A percentile compares a stretch with the other conserved stretches of the same genome.
Conservation (phyloP, 2,888 invertebrate genomes). For the Eurytoma californica region DNA sequence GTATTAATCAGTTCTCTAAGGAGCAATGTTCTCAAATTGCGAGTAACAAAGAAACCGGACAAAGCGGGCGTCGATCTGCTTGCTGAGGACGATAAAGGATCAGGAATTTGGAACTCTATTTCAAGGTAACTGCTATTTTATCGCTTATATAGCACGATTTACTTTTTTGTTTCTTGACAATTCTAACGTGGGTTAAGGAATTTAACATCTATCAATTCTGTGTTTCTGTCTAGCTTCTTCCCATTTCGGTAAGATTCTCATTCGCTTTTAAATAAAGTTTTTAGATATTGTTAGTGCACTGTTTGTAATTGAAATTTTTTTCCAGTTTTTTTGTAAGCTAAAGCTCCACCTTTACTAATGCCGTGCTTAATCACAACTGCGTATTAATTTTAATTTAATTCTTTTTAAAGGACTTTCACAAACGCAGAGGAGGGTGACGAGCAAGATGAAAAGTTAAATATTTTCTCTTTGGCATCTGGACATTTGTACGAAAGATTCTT, state of each 20-base stretch:
- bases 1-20: conserved; percentile 89
- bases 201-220: conserved; percentile 61
- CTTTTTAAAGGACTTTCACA: conserved; percentile 71
- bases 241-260: conserved; percentile 72
- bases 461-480: conserved; percentile 98
- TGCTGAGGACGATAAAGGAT: conserved; percentile 84
- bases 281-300: conserved; percentile 43
- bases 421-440: conserved; percentile 78
- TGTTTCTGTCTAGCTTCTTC: conserved; percentile 70
- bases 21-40: conserved; percentile 93
- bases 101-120: conserved; percentile 95
- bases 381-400: conserved; percentile 42
- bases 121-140: conserved; percentile 81
- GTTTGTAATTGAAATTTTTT: conserved; percentile 39
- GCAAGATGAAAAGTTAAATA: conserved; percentile 90
- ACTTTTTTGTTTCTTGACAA: conserved; percentile 16
- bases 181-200: conserved; percentile 52
- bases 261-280: conserved; percentile 43
- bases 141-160: conserved; percentile 3
- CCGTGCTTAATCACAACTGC: not conserved
- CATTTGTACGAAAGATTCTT: conserved; percentile 97
- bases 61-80: conserved; percentile 91
- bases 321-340: conserved; percentile 42
- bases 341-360: too few species aligned
- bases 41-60: conserved; percentile 93